Conservation (phyloP, 2,888 invertebrate species). For the Lithophane ornitopus region DNA sequence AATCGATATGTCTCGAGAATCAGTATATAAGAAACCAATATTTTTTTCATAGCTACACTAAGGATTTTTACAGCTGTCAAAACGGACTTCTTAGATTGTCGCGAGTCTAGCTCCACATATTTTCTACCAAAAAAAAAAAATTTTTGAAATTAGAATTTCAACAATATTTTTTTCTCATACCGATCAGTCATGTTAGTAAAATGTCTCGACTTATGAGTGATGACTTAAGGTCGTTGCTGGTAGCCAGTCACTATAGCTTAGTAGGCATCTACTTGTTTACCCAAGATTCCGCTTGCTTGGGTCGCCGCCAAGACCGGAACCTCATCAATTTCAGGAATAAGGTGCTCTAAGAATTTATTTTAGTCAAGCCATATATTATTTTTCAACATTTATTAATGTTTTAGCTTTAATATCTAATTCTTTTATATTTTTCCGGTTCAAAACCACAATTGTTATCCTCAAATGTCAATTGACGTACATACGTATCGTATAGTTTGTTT, state of each 20-base stretch:
- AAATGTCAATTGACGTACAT: slow-evolving; percentile 5
- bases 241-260: background rate
- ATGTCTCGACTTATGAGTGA: slow-evolving; percentile 30
- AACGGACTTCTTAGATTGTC: no score
- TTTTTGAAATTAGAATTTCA: no score
- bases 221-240: slow-evolving; percentile 18
- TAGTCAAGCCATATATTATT: background rate
- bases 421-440: slow-evolving; percentile 2
- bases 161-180: slow-evolving; percentile 22
- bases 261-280: slow-evolving; percentile 40
- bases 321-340: slow-evolving; percentile 29
- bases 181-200: slow-evolving; percentile 35
- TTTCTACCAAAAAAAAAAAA: no score
- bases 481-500: background rate
- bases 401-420: background rate
- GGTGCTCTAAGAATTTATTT: slow-evolving; percentile 15
- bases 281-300: slow-evolving; percentile 31
- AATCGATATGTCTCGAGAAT: no score
- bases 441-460: slow-evolving; percentile 13
- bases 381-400: background rate
- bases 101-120: no score
- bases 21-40: no score
- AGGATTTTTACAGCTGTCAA: no score
- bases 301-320: slow-evolving; percentile 44
- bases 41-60: no score